Conservation (phyloP, 2,888 invertebrate species). For the Cheilosia grossa region DNA sequence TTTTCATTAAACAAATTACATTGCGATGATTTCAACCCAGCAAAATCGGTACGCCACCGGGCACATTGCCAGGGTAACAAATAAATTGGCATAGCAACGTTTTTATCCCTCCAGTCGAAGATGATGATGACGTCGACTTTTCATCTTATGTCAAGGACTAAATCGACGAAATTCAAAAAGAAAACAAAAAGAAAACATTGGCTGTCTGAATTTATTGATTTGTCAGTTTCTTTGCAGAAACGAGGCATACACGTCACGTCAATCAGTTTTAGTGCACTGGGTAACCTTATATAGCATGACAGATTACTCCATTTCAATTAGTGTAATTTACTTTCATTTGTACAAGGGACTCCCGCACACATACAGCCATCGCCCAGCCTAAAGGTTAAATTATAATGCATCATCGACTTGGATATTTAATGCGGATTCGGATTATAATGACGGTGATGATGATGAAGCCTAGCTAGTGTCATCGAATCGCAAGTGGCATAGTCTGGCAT, state of each 20-base stretch:
- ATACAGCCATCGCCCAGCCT: background rate
- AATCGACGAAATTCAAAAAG: constrained; percentile 1
- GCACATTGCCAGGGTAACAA: constrained; percentile 27
- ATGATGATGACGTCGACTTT: constrained; percentile 4
- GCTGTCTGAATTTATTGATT: constrained; percentile 13
- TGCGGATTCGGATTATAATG: constrained; percentile 32
- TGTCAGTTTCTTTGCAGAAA: background rate
- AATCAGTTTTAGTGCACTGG: background rate
- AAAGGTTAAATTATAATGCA: background rate
- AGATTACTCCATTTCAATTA: constrained; percentile 31
- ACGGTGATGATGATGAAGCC: constrained; percentile 24
- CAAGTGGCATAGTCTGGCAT: constrained; percentile 19
- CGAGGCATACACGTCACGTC: background rate
- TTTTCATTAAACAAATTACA: constrained; percentile 31
- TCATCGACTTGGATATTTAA: constrained; percentile 42
- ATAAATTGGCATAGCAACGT: constrained; percentile 30
- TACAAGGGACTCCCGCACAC: background rate
- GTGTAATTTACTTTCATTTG: constrained; percentile 19
- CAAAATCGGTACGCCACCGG: background rate
- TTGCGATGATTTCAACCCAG: background rate
- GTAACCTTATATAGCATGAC: too few relatives aligned
- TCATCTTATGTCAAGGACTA: constrained; percentile 34
- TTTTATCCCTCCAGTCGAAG: background rate
- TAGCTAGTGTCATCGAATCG: constrained; percentile 23
- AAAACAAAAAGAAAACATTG: background rate